Conservation (phyloP, 1,140 invertebrate genomes). For the Pinna nobilis region DNA sequence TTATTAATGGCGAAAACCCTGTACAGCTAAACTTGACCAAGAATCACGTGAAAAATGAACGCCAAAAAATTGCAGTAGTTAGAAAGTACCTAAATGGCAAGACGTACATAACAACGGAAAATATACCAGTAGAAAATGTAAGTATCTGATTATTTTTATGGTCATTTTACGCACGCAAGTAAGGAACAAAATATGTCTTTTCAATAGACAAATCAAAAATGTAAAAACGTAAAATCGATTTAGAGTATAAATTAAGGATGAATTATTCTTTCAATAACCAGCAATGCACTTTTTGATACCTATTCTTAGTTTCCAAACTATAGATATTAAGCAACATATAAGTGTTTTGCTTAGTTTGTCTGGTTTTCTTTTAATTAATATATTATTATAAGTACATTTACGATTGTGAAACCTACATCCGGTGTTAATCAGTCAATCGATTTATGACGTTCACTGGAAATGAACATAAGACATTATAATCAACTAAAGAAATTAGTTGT, state of each 20-base stretch:
- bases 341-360: too few species aligned
- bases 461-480: too few species aligned
- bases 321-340: too few species aligned
- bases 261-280: background rate
- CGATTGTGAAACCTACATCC: too few species aligned
- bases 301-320: background rate
- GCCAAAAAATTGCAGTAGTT: constrained; percentile 11
- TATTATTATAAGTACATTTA: too few species aligned
- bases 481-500: too few species aligned
- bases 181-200: too few species aligned
- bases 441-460: too few species aligned
- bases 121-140: constrained; percentile 26
- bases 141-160: background rate
- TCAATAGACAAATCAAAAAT: background rate
- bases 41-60: constrained; percentile 9
- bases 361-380: too few species aligned
- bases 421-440: too few species aligned
- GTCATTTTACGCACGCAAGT: background rate
- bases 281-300: background rate
- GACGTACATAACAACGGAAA: constrained; percentile 14
- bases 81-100: constrained; percentile 12
- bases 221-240: background rate
- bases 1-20: constrained; percentile 1
- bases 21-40: constrained; percentile 21
- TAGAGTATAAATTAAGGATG: background rate